Evolutionary conservation across 2,113 vertebrate species (phyloP).

Genomic region (Pantherophis guttatus): DNA sequence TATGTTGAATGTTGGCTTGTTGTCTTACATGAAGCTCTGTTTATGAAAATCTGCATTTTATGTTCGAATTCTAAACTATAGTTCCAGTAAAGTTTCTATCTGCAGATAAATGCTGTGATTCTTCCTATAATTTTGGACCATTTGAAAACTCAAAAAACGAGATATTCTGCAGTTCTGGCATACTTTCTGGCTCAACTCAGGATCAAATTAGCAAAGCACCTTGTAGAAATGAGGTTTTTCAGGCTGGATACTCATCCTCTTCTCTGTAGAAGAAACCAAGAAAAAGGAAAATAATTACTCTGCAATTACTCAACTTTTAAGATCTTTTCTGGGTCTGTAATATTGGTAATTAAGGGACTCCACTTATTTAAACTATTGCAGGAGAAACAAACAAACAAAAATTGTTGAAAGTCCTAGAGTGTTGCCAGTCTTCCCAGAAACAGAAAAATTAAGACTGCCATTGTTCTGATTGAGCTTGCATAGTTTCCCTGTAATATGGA

Average conservation of each 20-base stretch:
- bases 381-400: background rate
- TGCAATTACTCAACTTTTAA: background rate
- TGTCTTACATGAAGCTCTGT: background rate
- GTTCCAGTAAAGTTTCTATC: background rate
- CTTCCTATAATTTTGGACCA: background rate
- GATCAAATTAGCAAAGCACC: background rate
- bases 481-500: background rate
- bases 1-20: background rate
- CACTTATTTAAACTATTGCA: background rate
- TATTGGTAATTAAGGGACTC: background rate
- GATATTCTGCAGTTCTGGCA: background rate
- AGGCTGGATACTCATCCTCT: background rate
- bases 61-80: background rate
- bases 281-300: background rate
- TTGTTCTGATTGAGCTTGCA: background rate
- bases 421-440: background rate
- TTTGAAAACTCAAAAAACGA: background rate
- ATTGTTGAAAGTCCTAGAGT: background rate
- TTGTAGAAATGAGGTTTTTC: background rate
- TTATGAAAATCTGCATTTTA: background rate
- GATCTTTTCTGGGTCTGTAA: background rate
- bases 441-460: background rate
- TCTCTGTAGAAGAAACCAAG: background rate
- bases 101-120: background rate
- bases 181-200: background rate